Base-by-base conservation (phyloP, 53 echinoderm and acorn worm species). In the Mesocentrotus franciscanus region DNA sequence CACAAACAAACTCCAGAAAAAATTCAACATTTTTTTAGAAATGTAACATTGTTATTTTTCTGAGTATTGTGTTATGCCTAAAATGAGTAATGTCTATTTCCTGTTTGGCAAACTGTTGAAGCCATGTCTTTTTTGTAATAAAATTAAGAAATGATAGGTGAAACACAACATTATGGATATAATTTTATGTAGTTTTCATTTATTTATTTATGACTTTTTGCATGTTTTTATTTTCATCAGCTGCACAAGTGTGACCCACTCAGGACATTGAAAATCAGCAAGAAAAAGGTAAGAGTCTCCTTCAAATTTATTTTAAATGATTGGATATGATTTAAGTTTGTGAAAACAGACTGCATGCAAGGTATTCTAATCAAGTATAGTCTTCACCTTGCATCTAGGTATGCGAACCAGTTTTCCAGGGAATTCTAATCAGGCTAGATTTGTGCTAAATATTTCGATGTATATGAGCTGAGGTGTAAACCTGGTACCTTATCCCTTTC, bases 231-330 rank as follows among this genome's bases (percentile, higher is more conserved):
- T 60, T 90, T 66, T 64, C 29, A 2, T 61, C 95, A 94, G 95
- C 26, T 70, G 70, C 61, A 94, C 56, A 94, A 94, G 64, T 94
- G 95, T 61, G 95, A 94, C 57, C 95, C 95, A 26, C 87, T 94
- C 39, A 94, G 62, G 95, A 85, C 85, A 49, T 61, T 94, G 87
- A 94, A 94, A 66, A 68, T 94, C 56, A 71, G 72, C 71, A 94
- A 94, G 56, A 11, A 62, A 8, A 85, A 94, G 95, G 95, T 94
- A 64, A 94, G 95, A 13, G 15, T 64, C 35, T 27, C n/a, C 27
- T 5, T 58, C 12, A n/a, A 9, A 56, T 27, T 58, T 4, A 2
- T 8, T 87, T 29, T 0, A 12, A 87, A 29, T 87, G 57, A 87
- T 87, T 13, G 58, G 17, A 58, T 58, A 58, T 87, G 29, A 11